These are phyloP conservation scores for Pristis pectinata DNA, from an alignment of 2,797 vertebrate genomes.

Conservation along the genomic window DNA sequence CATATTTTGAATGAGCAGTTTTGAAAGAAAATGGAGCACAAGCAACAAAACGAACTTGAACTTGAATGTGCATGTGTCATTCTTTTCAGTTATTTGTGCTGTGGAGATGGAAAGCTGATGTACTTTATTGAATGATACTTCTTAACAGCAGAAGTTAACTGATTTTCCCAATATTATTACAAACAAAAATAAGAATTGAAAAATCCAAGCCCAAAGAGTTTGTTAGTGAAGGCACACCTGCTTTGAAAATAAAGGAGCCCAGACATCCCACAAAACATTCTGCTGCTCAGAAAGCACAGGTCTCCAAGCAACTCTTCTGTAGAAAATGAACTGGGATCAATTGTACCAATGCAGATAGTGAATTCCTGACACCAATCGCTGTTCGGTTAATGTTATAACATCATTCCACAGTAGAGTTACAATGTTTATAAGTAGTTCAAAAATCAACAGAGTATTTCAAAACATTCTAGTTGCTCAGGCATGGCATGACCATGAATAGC, in stretches of 20 bases:
- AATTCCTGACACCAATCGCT: background rate
- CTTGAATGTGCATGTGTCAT: too few species aligned
- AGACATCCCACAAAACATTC: background rate
- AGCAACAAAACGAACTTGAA: too few species aligned
- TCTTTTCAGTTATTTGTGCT: too few species aligned
- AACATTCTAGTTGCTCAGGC: background rate
- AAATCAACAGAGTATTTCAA: slow-evolving; percentile 33
- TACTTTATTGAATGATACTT: background rate
- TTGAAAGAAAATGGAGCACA: too few species aligned
- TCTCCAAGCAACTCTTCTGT: background rate
- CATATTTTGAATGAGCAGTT: too few species aligned
- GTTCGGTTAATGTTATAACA: background rate
- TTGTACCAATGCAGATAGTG: background rate
- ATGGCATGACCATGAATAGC: background rate
- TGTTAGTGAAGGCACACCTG: background rate
- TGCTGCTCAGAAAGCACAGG: background rate
- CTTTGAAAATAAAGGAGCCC: background rate
- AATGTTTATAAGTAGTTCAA: background rate
- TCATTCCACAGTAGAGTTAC: background rate
- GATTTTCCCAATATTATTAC: too few species aligned
- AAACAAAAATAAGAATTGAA: background rate
- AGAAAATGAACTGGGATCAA: background rate
- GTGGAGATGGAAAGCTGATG: too few species aligned
- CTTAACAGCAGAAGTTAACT: background rate
- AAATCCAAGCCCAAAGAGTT: background rate